Evolutionary conservation across 2,888 invertebrate genomes (phyloP).

Genomic region (Glomeris marginata): DNA sequence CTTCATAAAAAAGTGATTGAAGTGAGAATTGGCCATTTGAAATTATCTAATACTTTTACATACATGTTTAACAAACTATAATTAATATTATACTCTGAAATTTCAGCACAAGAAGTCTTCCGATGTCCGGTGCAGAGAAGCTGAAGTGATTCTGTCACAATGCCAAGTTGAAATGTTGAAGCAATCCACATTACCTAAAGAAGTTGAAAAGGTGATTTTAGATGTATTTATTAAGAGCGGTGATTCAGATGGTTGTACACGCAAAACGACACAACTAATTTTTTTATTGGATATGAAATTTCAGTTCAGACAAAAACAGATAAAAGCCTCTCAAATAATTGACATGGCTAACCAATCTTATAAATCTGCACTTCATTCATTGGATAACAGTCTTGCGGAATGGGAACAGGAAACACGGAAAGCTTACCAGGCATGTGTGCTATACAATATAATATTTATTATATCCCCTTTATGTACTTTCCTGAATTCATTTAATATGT

Average conservation of each 20-base stretch:
- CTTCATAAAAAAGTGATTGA: conserved; percentile 13
- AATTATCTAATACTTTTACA: too few species aligned
- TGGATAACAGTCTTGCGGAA: conserved; percentile 6
- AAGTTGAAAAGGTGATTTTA: conserved; percentile 13
- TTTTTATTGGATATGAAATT: neutral
- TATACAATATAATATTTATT: too few species aligned
- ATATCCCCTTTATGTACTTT: too few species aligned
- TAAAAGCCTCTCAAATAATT: conserved; percentile 7
- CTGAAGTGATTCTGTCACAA: conserved; percentile 4
- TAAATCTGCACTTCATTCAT: conserved; percentile 7
- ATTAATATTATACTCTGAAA: too few species aligned
- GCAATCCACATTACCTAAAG: conserved; percentile 8
- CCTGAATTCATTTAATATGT: too few species aligned
- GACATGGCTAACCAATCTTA: conserved; percentile 9
- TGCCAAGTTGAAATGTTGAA: conserved; percentile 1
- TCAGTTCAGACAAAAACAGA: conserved; percentile 12
- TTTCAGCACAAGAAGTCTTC: conserved; percentile 13
- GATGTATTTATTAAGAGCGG: neutral
- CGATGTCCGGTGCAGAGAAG: conserved; percentile 11
- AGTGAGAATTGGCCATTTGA: conserved; percentile 4
- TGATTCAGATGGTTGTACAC: neutral
- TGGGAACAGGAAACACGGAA: conserved; percentile 10
- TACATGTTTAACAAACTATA: too few species aligned
- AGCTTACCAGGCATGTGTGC: too few species aligned
- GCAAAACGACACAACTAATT: neutral